Evolutionary conservation across 2,888 invertebrate genomes (phyloP).

Genomic region (Hypselothyrea guttata): DNA sequence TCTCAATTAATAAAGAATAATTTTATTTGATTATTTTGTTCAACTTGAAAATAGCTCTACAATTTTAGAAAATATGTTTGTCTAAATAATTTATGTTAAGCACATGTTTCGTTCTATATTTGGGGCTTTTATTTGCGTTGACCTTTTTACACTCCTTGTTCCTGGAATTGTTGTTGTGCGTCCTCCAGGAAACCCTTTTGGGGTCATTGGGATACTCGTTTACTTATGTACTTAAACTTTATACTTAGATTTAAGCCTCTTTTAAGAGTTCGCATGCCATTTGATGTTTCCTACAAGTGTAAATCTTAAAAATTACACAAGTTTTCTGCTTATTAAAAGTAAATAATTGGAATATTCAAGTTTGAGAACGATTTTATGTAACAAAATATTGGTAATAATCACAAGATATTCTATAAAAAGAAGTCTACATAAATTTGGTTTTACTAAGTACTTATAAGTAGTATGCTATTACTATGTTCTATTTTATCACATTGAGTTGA

Average conservation of each 20-base stretch:
- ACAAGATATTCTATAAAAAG: no score
- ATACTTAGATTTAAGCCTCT: conserved; percentile 4
- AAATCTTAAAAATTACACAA: background rate
- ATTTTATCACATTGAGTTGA: no score
- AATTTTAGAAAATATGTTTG: no score
- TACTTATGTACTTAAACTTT: conserved; percentile 4
- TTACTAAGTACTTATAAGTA: no score
- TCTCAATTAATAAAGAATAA: no score
- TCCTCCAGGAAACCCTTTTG: conserved; percentile 2
- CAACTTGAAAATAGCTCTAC: no score
- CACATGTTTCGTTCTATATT: background rate
- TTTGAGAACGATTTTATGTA: no score
- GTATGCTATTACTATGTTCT: no score
- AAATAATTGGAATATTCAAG: no score
- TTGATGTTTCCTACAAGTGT: conserved; percentile 1
- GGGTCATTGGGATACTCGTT: conserved; percentile 1
- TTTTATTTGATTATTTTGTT: no score
- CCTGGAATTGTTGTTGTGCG: background rate
- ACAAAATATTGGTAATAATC: no score
- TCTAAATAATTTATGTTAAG: conserved; percentile 9
- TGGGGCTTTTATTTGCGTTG: background rate
- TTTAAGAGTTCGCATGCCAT: background rate
- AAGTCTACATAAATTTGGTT: no score
- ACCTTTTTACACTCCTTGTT: conserved; percentile 1
- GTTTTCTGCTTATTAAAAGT: conserved; percentile 1